Conservation (phyloP, 2,797 vertebrate genomes). For the Lerista edwardsae region DNA sequence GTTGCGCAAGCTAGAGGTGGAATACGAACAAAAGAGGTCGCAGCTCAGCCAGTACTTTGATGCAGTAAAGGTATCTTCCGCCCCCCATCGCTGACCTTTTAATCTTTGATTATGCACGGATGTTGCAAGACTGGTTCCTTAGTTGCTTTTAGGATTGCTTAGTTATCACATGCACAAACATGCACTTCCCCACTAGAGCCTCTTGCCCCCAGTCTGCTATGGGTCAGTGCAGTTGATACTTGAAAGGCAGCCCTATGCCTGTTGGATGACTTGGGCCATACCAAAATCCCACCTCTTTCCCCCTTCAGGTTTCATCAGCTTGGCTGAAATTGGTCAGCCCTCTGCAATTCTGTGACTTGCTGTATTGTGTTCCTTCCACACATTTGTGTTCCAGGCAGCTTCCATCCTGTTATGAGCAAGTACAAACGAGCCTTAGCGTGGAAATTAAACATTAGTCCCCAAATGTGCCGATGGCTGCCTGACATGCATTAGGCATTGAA, state of each 20-base stretch:
- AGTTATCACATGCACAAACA: not conserved
- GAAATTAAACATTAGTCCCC: not conserved
- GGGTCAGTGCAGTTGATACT: not conserved
- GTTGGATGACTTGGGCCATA: not conserved
- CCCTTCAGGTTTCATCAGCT: not conserved
- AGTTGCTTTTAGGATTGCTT: not conserved
- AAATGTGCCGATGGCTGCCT: not conserved
- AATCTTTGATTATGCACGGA: not conserved
- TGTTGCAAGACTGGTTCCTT: rapidly evolving
- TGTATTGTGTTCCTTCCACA: not conserved
- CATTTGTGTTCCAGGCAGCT: not conserved
- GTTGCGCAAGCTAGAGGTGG: slow-evolving; percentile 91
- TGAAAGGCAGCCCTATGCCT: not conserved
- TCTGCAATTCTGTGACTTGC: not conserved
- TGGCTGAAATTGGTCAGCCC: not conserved
- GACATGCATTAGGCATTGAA: not conserved
- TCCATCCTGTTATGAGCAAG: not conserved
- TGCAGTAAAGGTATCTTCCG: slow-evolving; percentile 83
- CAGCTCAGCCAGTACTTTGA: slow-evolving; percentile 90
- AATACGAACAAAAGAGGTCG: slow-evolving; percentile 95
- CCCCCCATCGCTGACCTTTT: too few relatives aligned
- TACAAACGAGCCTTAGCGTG: not conserved
- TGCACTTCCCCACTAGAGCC: not conserved
- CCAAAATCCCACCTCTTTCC: not conserved
- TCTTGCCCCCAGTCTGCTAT: too few relatives aligned